Percentiles rank a stretch among this genome's conserved stretches.
These are phyloP conservation scores for Brotula barbata DNA, from an alignment of 2,797 vertebrate species.

Conservation along the genomic window DNA sequence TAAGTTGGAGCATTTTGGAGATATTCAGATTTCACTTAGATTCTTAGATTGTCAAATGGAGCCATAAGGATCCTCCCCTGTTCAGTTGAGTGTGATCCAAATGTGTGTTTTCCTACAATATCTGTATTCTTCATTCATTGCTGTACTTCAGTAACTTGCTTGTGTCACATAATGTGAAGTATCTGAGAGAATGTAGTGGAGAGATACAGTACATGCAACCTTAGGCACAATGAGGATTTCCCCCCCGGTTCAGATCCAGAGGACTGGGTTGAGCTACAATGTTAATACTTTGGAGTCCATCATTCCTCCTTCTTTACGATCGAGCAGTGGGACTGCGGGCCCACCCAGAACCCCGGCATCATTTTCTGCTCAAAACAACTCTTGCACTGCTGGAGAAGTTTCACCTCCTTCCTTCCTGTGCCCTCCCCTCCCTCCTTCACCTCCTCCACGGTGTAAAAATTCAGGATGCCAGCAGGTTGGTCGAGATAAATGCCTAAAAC, in stretches of 20 bases:
- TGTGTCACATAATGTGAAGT: too few species aligned
- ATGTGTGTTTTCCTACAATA: too few species aligned
- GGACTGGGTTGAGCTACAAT: neutral
- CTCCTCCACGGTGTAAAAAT: conserved; percentile 69
- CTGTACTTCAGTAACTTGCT: too few species aligned
- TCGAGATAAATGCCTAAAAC: conserved; percentile 69
- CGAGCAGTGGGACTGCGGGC: conserved; percentile 57
- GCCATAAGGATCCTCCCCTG: too few species aligned
- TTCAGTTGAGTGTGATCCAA: too few species aligned
- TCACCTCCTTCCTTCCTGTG: conserved; percentile 52
- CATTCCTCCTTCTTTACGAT: conserved; percentile 59
- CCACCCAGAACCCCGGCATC: conserved; percentile 73
- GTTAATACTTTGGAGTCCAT: conserved; percentile 4
- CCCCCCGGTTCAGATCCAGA: neutral
- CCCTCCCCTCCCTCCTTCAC: conserved; percentile 48
- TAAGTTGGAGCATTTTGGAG: too few species aligned
- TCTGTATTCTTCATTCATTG: too few species aligned
- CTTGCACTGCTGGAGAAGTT: conserved; percentile 60
- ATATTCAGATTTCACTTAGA: too few species aligned
- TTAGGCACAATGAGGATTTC: too few species aligned
- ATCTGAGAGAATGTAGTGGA: too few species aligned
- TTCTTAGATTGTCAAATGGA: too few species aligned
- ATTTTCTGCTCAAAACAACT: conserved; percentile 65
- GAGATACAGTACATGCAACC: too few species aligned
- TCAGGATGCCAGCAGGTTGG: conserved; percentile 70